A percentile compares a stretch with the other conserved stretches of the same genome.
Evolutionary conservation across 2,797 vertebrate genomes (phyloP).

Genomic region (Mus spretus): DNA sequence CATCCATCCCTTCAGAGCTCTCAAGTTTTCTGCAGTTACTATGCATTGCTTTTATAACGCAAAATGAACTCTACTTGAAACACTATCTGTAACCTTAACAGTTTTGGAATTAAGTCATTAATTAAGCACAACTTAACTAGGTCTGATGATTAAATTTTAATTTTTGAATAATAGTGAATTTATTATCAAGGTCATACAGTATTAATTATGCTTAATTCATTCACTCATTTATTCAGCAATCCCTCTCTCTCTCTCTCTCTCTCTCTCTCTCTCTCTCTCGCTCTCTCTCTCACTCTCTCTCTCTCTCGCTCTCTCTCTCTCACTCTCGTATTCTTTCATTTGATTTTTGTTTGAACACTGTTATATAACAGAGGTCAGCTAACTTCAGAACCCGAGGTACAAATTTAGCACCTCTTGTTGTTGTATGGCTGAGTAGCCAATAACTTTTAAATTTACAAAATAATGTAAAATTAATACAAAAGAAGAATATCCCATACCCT

Average conservation of each 20-base stretch:
- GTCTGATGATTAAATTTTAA: slow-evolving; percentile 74
- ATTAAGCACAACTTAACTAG: slow-evolving; percentile 76
- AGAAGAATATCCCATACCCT: neutral
- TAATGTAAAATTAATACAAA: neutral
- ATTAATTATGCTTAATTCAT: slow-evolving; percentile 61
- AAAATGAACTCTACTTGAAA: slow-evolving; percentile 59
- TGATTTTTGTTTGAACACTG: slow-evolving; percentile 43
- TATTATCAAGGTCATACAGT: slow-evolving; percentile 65
- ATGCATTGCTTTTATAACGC: slow-evolving; percentile 42
- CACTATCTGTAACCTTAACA: slow-evolving; percentile 4
- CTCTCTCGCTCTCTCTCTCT: neutral
- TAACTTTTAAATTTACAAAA: neutral
- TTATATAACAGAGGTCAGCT: neutral
- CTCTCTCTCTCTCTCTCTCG: too few relatives aligned
- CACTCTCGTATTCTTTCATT: slow-evolving; percentile 14
- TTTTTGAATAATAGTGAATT: slow-evolving; percentile 76
- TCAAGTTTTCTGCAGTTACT: slow-evolving; percentile 21
- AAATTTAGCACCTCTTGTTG: neutral
- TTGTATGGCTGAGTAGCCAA: neutral
- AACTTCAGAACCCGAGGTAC: neutral
- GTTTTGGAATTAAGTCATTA: slow-evolving; percentile 75
- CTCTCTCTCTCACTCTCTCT: neutral
- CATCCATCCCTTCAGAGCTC: neutral
- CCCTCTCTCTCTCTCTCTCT: slow-evolving; percentile 52
- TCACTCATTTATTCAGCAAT: slow-evolving; percentile 46